Conservation (phyloP, 2,888 invertebrate genomes). For the Microctonus aethiopoides region DNA sequence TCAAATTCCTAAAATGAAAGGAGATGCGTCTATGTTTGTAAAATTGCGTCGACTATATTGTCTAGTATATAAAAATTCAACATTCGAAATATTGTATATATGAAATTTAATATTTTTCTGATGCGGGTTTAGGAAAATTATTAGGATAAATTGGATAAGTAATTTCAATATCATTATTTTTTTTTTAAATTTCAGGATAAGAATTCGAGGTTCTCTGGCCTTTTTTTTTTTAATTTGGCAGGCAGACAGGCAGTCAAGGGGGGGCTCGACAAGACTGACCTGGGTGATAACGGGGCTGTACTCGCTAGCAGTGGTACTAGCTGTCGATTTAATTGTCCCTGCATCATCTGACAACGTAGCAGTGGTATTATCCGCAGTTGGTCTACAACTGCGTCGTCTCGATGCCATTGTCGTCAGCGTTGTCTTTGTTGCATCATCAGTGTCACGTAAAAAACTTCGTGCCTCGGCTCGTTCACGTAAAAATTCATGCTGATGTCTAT, state of each 20-base stretch:
- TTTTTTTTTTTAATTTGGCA: slow-evolving; percentile 32
- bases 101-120: neutral
- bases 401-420: too few relatives aligned
- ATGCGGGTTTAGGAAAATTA: neutral
- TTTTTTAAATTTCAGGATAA: neutral
- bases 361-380: slow-evolving; percentile 50
- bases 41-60: slow-evolving; percentile 2
- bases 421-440: slow-evolving; percentile 48
- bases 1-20: neutral
- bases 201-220: slow-evolving; percentile 19
- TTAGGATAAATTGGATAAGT: neutral
- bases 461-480: slow-evolving; percentile 67
- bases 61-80: neutral
- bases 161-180: neutral
- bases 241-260: slow-evolving; percentile 46
- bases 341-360: slow-evolving; percentile 52
- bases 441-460: slow-evolving; percentile 58
- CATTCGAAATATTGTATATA: slow-evolving; percentile 7
- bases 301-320: slow-evolving; percentile 64
- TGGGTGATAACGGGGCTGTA: slow-evolving; percentile 64
- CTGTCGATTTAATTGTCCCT: slow-evolving; percentile 62
- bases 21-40: neutral
- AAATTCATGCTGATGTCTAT: slow-evolving; percentile 63
- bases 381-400: slow-evolving; percentile 68
- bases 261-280: slow-evolving; percentile 60